Conservation (phyloP, 1,140 invertebrate species). For the Meloidogyne floridensis region DNA sequence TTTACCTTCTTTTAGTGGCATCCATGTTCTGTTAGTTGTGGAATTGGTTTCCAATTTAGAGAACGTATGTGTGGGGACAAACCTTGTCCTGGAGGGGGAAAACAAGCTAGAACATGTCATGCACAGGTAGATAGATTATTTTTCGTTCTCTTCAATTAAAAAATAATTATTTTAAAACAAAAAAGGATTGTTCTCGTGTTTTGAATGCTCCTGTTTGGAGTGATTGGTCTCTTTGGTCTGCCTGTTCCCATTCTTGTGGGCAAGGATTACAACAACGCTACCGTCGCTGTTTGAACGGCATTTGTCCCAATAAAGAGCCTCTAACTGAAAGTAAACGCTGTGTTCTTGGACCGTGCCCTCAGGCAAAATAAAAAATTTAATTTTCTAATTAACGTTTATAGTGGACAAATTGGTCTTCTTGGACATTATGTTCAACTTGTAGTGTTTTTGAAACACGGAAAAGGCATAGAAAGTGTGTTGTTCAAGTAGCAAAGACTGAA, state of each 20-base stretch:
- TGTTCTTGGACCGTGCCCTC: conserved; percentile 55
- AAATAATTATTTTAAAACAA: not conserved
- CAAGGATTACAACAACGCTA: conserved; percentile 39
- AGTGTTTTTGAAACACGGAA: conserved; percentile 47
- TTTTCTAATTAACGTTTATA: not conserved
- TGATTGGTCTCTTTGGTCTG: conserved; percentile 55
- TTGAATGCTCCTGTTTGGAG: conserved; percentile 30
- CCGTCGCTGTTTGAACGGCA: conserved; percentile 39
- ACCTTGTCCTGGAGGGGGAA: conserved; percentile 50
- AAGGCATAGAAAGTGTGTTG: conserved; percentile 45
- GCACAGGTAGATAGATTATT: conserved; percentile 44
- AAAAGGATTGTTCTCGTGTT: conserved; percentile 44
- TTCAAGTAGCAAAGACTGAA: conserved; percentile 26
- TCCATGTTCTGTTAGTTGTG: conserved; percentile 60
- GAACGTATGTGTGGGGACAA: conserved; percentile 53
- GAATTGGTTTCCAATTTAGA: conserved; percentile 63
- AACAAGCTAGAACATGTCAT: conserved; percentile 65
- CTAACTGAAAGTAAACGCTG: conserved; percentile 47
- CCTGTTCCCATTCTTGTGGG: conserved; percentile 36
- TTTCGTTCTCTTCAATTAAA: conserved; percentile 16
- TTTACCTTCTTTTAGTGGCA: conserved; percentile 42
- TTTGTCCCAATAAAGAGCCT: conserved; percentile 40
- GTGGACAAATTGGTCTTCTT: conserved; percentile 52
- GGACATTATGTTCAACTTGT: conserved; percentile 52
- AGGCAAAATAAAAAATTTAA: conserved; percentile 17